phyloP scores from a whole-genome alignment of 2,888 invertebrate genomes.

The Andrena haemorrhoa region DNA sequence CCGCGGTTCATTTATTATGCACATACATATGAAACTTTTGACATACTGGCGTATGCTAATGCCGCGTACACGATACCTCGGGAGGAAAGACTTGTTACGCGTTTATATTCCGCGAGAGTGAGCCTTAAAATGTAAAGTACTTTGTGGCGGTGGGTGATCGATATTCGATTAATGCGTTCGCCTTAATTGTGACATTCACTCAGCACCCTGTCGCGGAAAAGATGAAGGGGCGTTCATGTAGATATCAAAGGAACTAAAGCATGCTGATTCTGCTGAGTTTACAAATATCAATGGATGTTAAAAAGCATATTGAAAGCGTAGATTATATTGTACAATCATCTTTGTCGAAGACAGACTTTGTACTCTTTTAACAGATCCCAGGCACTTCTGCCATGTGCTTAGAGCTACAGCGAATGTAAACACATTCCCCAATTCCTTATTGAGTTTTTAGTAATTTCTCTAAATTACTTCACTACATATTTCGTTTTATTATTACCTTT shows the following conservation, averaged over 20 bases:
- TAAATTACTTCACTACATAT: no score
- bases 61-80: not conserved
- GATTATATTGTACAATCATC: no score
- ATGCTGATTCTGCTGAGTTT: not conserved
- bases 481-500: no score
- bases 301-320: no score
- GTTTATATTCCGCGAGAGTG: not conserved
- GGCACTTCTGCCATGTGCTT: no score
- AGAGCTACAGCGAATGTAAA: no score
- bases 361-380: no score
- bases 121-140: constrained; percentile 8
- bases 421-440: no score
- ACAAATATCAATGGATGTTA: no score
- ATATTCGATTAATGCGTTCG: constrained; percentile 13
- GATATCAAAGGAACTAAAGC: not conserved
- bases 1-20: constrained; percentile 58
- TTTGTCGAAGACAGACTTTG: no score
- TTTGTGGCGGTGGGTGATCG: not conserved
- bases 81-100: constrained; percentile 11
- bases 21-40: constrained; percentile 62
- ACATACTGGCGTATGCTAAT: constrained; percentile 51
- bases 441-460: no score
- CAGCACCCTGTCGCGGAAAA: not conserved
- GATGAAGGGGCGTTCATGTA: not conserved
- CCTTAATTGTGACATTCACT: not conserved